Conservation (phyloP, 2,797 vertebrate genomes). For the Emys orbicularis region DNA sequence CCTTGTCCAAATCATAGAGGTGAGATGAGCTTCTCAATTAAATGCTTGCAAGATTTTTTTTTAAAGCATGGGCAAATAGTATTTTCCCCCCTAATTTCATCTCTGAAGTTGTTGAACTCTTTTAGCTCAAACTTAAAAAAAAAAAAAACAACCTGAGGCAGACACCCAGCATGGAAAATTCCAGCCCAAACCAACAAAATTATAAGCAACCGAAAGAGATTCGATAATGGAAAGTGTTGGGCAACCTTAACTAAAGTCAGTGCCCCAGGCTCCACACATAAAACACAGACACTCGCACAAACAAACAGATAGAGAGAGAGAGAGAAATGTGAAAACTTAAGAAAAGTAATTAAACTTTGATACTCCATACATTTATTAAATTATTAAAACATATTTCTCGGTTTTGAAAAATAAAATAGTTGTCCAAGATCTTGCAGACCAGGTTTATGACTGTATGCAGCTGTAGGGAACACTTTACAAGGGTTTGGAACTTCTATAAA, state of each 20-base stretch:
- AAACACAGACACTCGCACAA: neutral
- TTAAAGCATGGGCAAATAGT: neutral
- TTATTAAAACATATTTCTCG: neutral
- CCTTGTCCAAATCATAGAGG: neutral
- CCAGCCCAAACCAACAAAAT: neutral
- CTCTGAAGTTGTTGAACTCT: slow-evolving; percentile 1
- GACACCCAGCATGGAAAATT: no score
- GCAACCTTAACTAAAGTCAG: slow-evolving; percentile 32
- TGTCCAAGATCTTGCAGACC: neutral
- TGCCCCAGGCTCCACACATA: neutral
- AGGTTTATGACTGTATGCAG: neutral
- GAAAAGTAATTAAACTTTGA: neutral
- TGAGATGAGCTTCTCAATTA: neutral
- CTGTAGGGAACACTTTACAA: neutral
- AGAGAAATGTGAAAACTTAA: neutral
- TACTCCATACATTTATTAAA: neutral
- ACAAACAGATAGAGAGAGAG: neutral
- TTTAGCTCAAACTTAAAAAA: slow-evolving; percentile 27
- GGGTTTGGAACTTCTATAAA: slow-evolving; percentile 44
- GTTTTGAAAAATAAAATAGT: neutral
- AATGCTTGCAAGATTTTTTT: neutral
- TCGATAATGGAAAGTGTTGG: neutral
- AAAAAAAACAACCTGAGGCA: neutral
- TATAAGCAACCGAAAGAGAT: no score
- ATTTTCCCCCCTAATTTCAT: neutral